Percentiles rank a stretch among this genome's conserved stretches.
Evolutionary conservation across 2,888 invertebrate species (phyloP).

Genomic region (Morinoia aosen): DNA sequence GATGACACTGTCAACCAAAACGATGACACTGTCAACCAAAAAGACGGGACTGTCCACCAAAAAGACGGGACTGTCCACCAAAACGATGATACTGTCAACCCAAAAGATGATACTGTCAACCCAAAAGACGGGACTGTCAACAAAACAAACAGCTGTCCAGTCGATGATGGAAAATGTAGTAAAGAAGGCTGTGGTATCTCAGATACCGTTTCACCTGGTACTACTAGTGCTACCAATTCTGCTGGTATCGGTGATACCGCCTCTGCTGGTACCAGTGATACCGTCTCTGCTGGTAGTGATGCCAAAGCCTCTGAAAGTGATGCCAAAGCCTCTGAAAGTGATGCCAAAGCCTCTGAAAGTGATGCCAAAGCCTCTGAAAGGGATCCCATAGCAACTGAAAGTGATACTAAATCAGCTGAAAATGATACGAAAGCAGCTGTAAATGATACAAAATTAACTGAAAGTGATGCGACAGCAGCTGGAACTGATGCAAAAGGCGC

Average conservation of each 20-base stretch:
- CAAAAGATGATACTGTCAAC: too few relatives aligned
- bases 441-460: background rate
- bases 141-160: background rate
- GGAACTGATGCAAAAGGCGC: background rate
- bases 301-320: background rate
- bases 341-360: background rate
- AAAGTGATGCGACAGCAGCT: background rate
- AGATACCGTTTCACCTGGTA: background rate
- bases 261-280: background rate
- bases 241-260: background rate
- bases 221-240: background rate
- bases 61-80: too few relatives aligned
- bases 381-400: too few relatives aligned
- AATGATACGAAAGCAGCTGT: background rate
- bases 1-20: too few relatives aligned
- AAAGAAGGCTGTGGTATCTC: background rate
- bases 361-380: background rate
- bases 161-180: background rate
- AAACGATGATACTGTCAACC: too few relatives aligned
- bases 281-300: background rate
- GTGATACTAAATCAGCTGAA: too few relatives aligned
- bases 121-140: background rate
- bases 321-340: background rate
- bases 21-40: too few relatives aligned
- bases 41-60: too few relatives aligned